A percentile compares a stretch with the other conserved stretches of the same genome.
These are phyloP conservation scores for Eupristina koningsbergeri DNA, from an alignment of 1,140 invertebrate species.

Conservation along the genomic window DNA sequence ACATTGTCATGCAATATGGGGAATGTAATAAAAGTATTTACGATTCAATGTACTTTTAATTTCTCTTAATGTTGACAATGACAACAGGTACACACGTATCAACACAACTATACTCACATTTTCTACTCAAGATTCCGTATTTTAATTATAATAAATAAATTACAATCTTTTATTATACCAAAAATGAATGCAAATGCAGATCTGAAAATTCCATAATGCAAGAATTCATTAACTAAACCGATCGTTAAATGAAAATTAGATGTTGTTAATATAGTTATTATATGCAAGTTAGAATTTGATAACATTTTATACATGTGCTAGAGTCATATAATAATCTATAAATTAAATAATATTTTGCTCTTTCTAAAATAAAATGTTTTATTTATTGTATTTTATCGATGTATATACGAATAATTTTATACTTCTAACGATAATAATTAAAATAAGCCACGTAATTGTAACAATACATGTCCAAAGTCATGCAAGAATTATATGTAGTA, in stretches of 20 bases:
- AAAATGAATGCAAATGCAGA: background rate
- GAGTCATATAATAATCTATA: background rate
- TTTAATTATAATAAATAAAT: background rate
- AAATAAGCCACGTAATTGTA: background rate
- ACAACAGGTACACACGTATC: background rate
- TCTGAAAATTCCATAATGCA: background rate
- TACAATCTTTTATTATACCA: background rate
- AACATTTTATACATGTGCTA: background rate
- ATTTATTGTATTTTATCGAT: background rate
- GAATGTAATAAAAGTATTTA: conserved; percentile 11
- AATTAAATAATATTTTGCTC: background rate
- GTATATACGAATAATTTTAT: background rate
- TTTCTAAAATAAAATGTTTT: background rate
- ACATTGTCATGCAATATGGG: background rate
- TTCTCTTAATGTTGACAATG: background rate
- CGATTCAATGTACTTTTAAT: conserved; percentile 1
- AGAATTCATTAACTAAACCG: conserved; percentile 10
- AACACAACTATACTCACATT: background rate
- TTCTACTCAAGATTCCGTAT: background rate
- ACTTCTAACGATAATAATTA: background rate
- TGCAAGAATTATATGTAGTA: no score
- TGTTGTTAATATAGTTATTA: background rate
- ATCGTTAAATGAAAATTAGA: conserved; percentile 18
- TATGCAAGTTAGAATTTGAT: background rate
- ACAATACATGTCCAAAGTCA: no score